These are phyloP conservation scores for Crepidodera aurea DNA, from an alignment of 2,888 invertebrate genomes.

Conservation along the genomic window DNA sequence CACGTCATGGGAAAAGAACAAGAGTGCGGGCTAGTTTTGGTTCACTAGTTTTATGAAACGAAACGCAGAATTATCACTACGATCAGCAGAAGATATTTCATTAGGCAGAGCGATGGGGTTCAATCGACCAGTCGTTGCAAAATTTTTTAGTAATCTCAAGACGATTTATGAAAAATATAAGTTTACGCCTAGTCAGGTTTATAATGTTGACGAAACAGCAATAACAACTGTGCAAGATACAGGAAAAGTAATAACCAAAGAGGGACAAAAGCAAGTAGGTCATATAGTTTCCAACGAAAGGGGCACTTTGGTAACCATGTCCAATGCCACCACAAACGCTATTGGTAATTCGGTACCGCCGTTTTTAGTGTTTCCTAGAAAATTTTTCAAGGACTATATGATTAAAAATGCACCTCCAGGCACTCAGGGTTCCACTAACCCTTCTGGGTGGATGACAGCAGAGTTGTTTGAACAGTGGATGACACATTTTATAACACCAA, in stretches of 20 bases:
- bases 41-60: conserved; percentile 2
- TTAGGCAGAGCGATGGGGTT: conserved; percentile 28
- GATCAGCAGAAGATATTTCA: conserved; percentile 3
- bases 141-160: conserved; percentile 32
- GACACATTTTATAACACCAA: conserved; percentile 22
- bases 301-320: conserved; percentile 30
- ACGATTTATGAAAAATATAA: conserved; percentile 30
- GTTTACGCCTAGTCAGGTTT: conserved; percentile 28
- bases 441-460: conserved; percentile 29
- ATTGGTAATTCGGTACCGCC: conserved; percentile 21
- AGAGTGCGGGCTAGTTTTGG: conserved; percentile 9
- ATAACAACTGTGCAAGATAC: conserved; percentile 31
- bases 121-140: too few relatives aligned
- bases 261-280: conserved; percentile 39
- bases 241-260: conserved; percentile 37
- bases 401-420: conserved; percentile 26
- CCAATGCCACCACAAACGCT: conserved; percentile 25
- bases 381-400: conserved; percentile 17
- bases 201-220: conserved; percentile 16
- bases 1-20: conserved; percentile 11
- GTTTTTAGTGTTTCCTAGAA: conserved; percentile 25
- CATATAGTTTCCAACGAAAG: conserved; percentile 33
- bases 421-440: conserved; percentile 20
- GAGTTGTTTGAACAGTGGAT: conserved; percentile 27
- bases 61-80: conserved; percentile 7